Conservation (phyloP, 2,888 invertebrate genomes). For the Zaprionus bogoriensis region DNA sequence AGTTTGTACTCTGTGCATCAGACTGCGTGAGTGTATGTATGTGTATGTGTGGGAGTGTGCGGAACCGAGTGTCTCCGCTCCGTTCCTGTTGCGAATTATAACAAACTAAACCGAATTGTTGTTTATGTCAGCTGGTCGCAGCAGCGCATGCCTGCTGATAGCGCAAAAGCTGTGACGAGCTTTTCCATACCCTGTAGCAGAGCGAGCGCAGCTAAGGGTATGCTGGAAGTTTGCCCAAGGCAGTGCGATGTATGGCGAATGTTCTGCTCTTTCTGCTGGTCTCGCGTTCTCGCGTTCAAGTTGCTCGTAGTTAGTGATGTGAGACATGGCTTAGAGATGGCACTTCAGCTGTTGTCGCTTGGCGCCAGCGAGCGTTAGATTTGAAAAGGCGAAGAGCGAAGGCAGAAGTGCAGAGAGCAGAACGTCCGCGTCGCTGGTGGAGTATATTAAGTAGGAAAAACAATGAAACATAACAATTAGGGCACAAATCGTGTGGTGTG, state of each 20-base stretch:
- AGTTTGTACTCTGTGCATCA: slow-evolving; percentile 28
- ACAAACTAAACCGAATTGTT: slow-evolving; percentile 26
- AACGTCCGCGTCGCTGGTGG: not conserved
- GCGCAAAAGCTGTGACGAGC: slow-evolving; percentile 6
- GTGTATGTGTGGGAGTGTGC: not conserved
- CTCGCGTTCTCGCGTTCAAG: no score
- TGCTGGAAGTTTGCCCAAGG: no score
- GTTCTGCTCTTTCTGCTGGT: not conserved
- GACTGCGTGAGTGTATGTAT: slow-evolving; percentile 12
- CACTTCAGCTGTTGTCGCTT: not conserved
- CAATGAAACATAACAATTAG: not conserved
- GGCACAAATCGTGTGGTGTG: no score
- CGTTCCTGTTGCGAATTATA: slow-evolving; percentile 18
- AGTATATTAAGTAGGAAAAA: not conserved
- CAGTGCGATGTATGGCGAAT: no score
- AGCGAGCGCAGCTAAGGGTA: not conserved
- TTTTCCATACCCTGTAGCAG: slow-evolving; percentile 2
- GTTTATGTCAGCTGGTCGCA: slow-evolving; percentile 32
- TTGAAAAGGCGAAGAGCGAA: slow-evolving; percentile 5
- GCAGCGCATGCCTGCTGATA: not conserved
- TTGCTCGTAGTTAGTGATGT: not conserved
- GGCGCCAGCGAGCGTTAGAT: slow-evolving; percentile 16
- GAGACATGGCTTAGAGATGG: not conserved
- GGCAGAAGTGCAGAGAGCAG: no score
- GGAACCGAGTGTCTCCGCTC: not conserved